Conservation (phyloP, 2,113 vertebrate genomes). For the Mastomys natalensis region DNA sequence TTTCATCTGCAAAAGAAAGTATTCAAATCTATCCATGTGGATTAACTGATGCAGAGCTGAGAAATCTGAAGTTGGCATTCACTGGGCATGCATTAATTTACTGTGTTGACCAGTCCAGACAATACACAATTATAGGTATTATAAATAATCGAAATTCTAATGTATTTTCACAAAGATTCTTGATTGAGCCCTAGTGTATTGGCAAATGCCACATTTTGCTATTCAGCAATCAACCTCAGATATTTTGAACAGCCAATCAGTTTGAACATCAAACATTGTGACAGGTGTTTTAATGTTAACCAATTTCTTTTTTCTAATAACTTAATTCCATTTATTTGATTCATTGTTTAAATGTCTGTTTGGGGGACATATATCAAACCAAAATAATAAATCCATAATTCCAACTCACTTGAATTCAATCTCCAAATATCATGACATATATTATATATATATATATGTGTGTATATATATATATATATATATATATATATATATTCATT, state of each 20-base stretch:
- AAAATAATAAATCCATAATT: background rate
- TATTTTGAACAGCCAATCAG: background rate
- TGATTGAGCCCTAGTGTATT: background rate
- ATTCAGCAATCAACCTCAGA: background rate
- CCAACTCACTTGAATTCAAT: background rate
- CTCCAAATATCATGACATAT: background rate
- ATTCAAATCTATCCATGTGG: background rate
- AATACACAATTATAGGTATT: background rate
- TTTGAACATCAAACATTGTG: background rate
- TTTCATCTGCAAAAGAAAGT: background rate
- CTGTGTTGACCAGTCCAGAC: background rate
- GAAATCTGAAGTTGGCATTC: background rate
- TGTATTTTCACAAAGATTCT: background rate
- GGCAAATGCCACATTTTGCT: background rate
- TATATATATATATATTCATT: no score
- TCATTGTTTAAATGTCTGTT: background rate
- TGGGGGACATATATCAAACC: background rate
- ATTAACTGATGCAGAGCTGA: background rate
- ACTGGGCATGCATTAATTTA: background rate
- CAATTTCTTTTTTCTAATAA: background rate
- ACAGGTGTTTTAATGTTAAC: background rate
- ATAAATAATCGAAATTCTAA: conserved; percentile 11
- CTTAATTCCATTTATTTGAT: background rate
- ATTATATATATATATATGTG: no score
- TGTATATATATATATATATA: no score